Evolutionary conservation across 2,113 vertebrate genomes (phyloP).

Genomic region (Centrocercus urophasianus): DNA sequence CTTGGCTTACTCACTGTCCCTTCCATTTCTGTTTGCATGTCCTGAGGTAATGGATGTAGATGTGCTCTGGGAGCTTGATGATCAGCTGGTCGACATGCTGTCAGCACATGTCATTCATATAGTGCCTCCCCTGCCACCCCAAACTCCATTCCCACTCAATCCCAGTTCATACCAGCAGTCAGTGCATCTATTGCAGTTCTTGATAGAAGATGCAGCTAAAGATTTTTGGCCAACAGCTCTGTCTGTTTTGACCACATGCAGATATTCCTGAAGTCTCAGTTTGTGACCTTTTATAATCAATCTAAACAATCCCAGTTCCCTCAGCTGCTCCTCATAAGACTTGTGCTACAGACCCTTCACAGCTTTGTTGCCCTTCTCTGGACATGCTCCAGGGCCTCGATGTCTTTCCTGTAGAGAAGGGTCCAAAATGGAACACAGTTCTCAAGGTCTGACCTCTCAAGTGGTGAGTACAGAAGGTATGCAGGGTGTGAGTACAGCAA

Average conservation of each 20-base stretch:
- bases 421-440: too few relatives aligned
- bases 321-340: too few relatives aligned
- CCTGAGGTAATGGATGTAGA: neutral
- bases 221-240: neutral
- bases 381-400: too few relatives aligned
- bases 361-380: too few relatives aligned
- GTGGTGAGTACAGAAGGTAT: neutral
- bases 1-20: neutral
- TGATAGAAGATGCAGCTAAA: neutral
- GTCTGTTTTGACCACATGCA: neutral
- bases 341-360: too few relatives aligned
- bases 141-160: neutral
- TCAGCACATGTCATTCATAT: rapidly evolving
- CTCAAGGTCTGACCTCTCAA: too few relatives aligned
- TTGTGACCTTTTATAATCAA: neutral
- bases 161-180: neutral
- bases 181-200: neutral
- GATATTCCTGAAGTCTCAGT: neutral
- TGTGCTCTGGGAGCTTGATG: neutral
- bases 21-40: neutral
- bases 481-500: neutral
- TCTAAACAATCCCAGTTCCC: too few relatives aligned
- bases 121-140: neutral
- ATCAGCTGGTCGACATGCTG: neutral
- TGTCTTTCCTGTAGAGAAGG: too few relatives aligned